A percentile compares a stretch with the other conserved stretches of the same genome.
Conservation (phyloP, 1,140 invertebrate genomes). For the Pantala flavescens region DNA sequence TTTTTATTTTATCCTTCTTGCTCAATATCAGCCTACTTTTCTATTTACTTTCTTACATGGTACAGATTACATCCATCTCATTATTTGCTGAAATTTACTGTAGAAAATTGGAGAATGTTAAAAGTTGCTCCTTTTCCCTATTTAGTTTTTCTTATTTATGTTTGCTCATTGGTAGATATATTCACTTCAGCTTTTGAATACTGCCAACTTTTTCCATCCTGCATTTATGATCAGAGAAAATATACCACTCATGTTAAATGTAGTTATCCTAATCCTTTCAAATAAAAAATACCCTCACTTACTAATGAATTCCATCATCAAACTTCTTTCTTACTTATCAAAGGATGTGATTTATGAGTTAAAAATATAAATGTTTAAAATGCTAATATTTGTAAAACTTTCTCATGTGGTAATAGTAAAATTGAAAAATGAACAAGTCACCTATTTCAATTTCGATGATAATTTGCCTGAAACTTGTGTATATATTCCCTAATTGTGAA, state of each 20-base stretch:
- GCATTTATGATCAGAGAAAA: background rate
- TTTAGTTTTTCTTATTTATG: background rate
- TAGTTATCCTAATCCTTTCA: background rate
- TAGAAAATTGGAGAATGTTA: background rate
- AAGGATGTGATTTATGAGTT: conserved; percentile 6
- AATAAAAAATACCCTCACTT: background rate
- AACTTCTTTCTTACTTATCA: background rate
- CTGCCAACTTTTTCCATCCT: background rate
- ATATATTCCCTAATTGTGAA: conserved; percentile 1
- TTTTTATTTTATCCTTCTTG: no score
- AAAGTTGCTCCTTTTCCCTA: background rate
- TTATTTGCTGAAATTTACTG: background rate
- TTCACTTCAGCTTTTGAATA: background rate
- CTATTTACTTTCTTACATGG: background rate
- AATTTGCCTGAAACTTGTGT: conserved; percentile 6
- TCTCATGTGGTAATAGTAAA: conserved; percentile 3
- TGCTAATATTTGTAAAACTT: background rate
- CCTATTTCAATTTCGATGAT: conserved; percentile 8
- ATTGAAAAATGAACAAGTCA: background rate
- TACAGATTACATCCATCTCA: background rate
- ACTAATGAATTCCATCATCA: background rate
- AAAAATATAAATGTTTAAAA: background rate
- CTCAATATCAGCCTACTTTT: background rate
- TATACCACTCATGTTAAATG: background rate
- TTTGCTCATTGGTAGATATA: background rate